Evolutionary conservation across 2,888 invertebrate genomes (phyloP).

Genomic region (Lydus trimaculatus): DNA sequence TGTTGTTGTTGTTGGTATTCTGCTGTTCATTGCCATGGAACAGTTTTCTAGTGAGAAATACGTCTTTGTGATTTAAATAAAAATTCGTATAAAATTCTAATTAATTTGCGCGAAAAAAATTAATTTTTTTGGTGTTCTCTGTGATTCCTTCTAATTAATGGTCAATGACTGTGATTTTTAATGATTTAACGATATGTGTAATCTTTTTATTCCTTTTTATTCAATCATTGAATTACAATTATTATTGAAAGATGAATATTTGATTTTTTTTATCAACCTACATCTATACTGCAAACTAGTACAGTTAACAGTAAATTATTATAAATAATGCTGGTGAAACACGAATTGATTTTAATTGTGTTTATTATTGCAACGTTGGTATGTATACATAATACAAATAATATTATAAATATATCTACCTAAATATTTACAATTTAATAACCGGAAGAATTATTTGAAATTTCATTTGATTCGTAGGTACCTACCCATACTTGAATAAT

Average conservation of each 20-base stretch:
- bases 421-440: no score
- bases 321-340: background rate
- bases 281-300: background rate
- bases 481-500: no score
- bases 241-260: background rate
- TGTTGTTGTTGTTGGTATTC: constrained; percentile 2
- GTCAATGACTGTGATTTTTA: background rate
- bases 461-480: no score
- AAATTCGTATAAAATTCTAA: no score
- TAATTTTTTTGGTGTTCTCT: background rate
- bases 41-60: background rate
- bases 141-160: background rate
- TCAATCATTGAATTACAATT: background rate
- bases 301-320: background rate
- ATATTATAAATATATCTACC: no score
- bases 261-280: background rate
- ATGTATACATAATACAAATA: background rate
- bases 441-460: no score
- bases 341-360: background rate
- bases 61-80: background rate
- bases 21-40: background rate
- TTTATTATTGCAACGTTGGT: background rate
- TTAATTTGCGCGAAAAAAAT: no score
- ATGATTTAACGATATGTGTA: background rate
- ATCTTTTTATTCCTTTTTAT: background rate